Percentiles rank a stretch among this genome's conserved stretches.
phyloP scores from a whole-genome alignment of 1,140 invertebrate genomes.

The Coptotermes formosanus region DNA sequence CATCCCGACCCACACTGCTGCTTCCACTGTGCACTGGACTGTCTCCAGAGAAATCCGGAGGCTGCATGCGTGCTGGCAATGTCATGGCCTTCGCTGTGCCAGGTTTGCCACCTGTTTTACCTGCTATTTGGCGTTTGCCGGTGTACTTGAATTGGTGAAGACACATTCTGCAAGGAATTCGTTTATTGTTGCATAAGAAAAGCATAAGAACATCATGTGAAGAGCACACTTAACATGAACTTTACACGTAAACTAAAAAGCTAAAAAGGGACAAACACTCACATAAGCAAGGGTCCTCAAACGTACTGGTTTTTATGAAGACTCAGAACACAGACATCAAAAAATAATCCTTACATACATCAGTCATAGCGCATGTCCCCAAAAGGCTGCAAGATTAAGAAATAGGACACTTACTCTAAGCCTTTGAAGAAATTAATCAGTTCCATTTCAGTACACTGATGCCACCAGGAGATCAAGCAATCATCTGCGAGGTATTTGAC shows the following conservation, averaged over 20 bases:
- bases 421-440: slow-evolving; percentile 77
- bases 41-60: slow-evolving; percentile 59
- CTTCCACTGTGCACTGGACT: slow-evolving; percentile 27
- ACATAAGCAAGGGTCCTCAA: too few relatives aligned
- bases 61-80: slow-evolving; percentile 74
- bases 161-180: slow-evolving; percentile 62
- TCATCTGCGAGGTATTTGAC: slow-evolving; percentile 87
- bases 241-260: not conserved
- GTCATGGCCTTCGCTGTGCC: slow-evolving; percentile 65
- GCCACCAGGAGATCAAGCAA: slow-evolving; percentile 88
- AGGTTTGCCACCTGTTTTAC: slow-evolving; percentile 49
- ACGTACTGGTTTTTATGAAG: too few relatives aligned
- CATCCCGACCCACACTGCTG: slow-evolving; percentile 42
- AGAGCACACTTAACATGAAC: not conserved
- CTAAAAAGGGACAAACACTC: too few relatives aligned
- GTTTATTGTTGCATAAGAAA: not conserved
- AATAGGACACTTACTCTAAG: slow-evolving; percentile 64
- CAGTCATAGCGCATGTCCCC: too few relatives aligned
- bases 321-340: too few relatives aligned
- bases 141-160: slow-evolving; percentile 86
- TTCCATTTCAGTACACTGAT: slow-evolving; percentile 72
- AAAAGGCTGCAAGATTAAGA: too few relatives aligned
- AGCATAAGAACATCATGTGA: slow-evolving; percentile 5
- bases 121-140: slow-evolving; percentile 72
- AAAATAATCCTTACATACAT: too few relatives aligned